A percentile compares a stretch with the other conserved stretches of the same genome.
These are phyloP conservation scores for Xenopus tropicalis DNA, from an alignment of 2,113 vertebrate species.

Conservation along the genomic window DNA sequence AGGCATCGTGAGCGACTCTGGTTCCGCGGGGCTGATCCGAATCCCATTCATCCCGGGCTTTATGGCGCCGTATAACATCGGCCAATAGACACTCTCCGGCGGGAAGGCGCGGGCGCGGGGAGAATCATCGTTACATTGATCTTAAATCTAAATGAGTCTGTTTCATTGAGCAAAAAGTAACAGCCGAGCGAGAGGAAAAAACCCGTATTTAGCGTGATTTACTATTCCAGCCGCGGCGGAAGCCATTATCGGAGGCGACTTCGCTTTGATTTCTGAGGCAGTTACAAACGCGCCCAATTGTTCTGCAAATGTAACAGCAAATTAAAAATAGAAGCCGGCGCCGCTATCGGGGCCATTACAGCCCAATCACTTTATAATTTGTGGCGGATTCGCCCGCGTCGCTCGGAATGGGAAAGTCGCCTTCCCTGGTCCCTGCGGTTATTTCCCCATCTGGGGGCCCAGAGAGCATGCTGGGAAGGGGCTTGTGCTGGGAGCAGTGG, in stretches of 20 bases:
- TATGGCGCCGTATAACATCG: slow-evolving; percentile 26
- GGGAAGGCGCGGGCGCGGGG: background rate
- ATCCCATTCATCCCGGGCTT: slow-evolving; percentile 5
- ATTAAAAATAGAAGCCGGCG: slow-evolving; percentile 17
- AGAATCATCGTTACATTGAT: slow-evolving; percentile 37
- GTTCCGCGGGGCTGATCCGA: background rate
- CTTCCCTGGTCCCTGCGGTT: too few relatives aligned
- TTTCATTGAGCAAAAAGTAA: slow-evolving; percentile 42
- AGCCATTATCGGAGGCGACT: slow-evolving; percentile 8
- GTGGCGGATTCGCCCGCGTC: background rate
- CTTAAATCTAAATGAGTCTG: slow-evolving; percentile 15
- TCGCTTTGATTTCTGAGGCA: slow-evolving; percentile 3
- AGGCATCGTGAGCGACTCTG: background rate
- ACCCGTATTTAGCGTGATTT: slow-evolving; percentile 33
- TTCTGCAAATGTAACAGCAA: slow-evolving; percentile 7
- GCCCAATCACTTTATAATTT: background rate
- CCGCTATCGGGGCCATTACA: background rate
- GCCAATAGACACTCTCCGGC: slow-evolving; percentile 12
- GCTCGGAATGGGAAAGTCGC: too few relatives aligned
- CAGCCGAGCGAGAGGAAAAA: slow-evolving; percentile 13
- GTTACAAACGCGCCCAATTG: background rate
- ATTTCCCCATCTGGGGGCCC: too few relatives aligned
- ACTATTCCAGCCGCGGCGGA: background rate
- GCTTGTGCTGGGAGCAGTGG: too few relatives aligned
- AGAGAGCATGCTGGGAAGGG: too few relatives aligned